Percentiles rank a stretch among this genome's conserved stretches.
Evolutionary conservation across 2,888 invertebrate species (phyloP).

Genomic region (Epirrhoe tristata): DNA sequence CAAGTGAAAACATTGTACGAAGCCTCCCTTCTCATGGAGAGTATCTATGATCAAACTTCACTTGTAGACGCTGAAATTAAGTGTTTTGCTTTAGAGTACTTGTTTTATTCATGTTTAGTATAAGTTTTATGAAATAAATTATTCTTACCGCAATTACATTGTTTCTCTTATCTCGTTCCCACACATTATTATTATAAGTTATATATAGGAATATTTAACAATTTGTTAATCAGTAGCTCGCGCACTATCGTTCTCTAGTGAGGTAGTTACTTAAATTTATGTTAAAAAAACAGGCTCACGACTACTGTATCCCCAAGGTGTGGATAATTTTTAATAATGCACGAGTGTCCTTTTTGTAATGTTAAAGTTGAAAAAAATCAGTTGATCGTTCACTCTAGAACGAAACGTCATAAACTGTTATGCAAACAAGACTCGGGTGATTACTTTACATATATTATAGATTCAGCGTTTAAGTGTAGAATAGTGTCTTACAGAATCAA

Average conservation of each 20-base stretch:
- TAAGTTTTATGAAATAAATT: conserved; percentile 8
- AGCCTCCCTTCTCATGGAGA: conserved; percentile 3
- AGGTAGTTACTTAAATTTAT: too few species aligned
- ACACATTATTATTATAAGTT: too few species aligned
- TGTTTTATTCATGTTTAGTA: conserved; percentile 5
- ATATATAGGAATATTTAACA: too few species aligned
- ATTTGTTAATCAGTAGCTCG: too few species aligned
- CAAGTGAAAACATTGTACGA: conserved; percentile 12
- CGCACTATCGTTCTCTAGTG: too few species aligned
- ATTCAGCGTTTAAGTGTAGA: conserved; percentile 11
- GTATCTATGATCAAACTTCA: conserved; percentile 9
- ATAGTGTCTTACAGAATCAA: conserved; percentile 6
- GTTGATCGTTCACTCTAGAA: conserved; percentile 15
- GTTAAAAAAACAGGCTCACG: too few species aligned
- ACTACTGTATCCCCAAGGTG: too few species aligned
- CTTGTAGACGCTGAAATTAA: conserved; percentile 10
- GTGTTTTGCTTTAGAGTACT: conserved; percentile 4
- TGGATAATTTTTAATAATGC: too few species aligned
- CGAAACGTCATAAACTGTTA: conserved; percentile 28
- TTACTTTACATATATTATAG: conserved; percentile 16
- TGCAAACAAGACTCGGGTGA: conserved; percentile 25
- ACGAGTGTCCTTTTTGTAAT: conserved; percentile 4
- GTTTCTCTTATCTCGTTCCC: background rate
- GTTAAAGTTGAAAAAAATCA: background rate
- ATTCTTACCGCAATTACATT: background rate